A percentile compares a stretch with the other conserved stretches of the same genome.
Conservation (phyloP, 2,888 invertebrate genomes). For the Fragum whitleyi region DNA sequence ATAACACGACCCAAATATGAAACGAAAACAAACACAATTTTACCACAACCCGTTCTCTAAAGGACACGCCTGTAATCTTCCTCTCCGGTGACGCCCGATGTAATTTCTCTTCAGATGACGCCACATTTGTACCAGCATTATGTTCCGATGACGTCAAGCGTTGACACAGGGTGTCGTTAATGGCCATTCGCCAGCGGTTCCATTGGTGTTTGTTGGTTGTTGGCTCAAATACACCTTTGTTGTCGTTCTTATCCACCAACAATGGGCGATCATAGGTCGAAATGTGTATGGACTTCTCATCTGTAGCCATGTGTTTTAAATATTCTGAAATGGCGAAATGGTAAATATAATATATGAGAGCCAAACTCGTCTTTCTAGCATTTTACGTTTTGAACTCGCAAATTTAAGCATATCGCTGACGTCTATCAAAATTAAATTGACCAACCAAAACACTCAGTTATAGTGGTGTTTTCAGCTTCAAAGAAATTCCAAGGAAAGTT, state of each 20-base stretch:
- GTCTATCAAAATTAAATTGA: no score
- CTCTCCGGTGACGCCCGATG: not conserved
- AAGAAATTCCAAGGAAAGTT: no score
- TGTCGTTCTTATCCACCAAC: slow-evolving; percentile 22
- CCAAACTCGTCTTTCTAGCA: no score
- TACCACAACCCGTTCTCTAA: not conserved
- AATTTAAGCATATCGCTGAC: no score
- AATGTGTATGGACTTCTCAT: not conserved
- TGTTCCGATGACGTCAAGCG: not conserved
- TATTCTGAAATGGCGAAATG: no score
- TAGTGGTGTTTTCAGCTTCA: no score
- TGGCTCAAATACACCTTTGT: slow-evolving; percentile 19
- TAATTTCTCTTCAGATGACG: not conserved
- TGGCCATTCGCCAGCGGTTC: slow-evolving; percentile 35
- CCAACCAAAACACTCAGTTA: no score
- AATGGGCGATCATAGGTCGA: slow-evolving; percentile 21
- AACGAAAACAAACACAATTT: no score
- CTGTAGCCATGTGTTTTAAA: not conserved
- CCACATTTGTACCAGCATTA: not conserved
- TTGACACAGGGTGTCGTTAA: slow-evolving; percentile 22
- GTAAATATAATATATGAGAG: no score
- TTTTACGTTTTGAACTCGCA: no score
- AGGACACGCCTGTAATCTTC: not conserved
- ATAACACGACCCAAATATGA: no score
- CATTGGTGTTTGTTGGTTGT: slow-evolving; percentile 12